A percentile compares a stretch with the other conserved stretches of the same genome.
These are phyloP conservation scores for Rhagophthalmus giganteus DNA, from an alignment of 2,888 invertebrate genomes.

Conservation along the genomic window DNA sequence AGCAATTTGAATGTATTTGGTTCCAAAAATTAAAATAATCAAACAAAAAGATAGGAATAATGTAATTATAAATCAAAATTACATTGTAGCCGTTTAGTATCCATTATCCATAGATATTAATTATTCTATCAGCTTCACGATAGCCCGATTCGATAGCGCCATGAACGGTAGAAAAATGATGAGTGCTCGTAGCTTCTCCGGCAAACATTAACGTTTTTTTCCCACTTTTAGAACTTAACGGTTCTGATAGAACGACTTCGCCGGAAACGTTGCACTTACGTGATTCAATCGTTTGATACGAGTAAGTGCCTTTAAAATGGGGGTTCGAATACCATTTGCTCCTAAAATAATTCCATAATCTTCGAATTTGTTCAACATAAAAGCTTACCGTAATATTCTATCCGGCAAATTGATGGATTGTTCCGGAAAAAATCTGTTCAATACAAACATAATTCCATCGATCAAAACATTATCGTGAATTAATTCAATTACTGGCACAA, in stretches of 20 bases:
- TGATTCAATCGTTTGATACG: slow-evolving; percentile 30
- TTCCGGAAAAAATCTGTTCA: slow-evolving; percentile 54
- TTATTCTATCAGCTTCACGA: slow-evolving; percentile 51
- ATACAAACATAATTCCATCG: slow-evolving; percentile 55
- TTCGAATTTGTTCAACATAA: neutral
- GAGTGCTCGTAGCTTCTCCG: slow-evolving; percentile 57
- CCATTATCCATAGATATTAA: slow-evolving; percentile 4
- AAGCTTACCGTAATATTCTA: slow-evolving; percentile 6
- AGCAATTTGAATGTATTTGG: too few relatives aligned
- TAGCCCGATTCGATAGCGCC: slow-evolving; percentile 55
- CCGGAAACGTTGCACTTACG: slow-evolving; percentile 13
- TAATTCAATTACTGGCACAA: slow-evolving; percentile 65
- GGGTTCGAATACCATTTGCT: slow-evolving; percentile 69
- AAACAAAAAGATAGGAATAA: too few relatives aligned
- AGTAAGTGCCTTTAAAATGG: slow-evolving; percentile 56
- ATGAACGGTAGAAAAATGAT: slow-evolving; percentile 55
- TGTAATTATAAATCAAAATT: too few relatives aligned
- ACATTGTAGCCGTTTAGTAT: too few relatives aligned
- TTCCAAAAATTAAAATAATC: too few relatives aligned
- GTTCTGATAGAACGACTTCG: slow-evolving; percentile 12
- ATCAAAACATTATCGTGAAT: slow-evolving; percentile 59
- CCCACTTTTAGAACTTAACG: slow-evolving; percentile 10
- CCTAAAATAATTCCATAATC: slow-evolving; percentile 51
- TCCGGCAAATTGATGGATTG: slow-evolving; percentile 14
- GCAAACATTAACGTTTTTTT: slow-evolving; percentile 55